Conservation (phyloP, 2,113 vertebrate species). For the Formicarius rufipectus region DNA sequence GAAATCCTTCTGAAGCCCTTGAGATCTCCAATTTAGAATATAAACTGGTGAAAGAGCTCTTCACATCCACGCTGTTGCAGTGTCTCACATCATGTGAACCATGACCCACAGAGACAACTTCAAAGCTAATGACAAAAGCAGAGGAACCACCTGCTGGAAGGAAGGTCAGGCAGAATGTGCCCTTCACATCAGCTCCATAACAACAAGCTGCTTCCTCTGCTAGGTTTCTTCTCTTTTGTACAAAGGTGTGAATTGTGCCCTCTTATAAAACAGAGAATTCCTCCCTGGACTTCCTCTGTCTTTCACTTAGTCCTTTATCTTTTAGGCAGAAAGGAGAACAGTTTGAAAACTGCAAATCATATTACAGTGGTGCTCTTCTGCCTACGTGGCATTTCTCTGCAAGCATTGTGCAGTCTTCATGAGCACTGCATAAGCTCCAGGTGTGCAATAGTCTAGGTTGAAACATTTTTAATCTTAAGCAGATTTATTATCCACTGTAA, state of each 20-base stretch:
- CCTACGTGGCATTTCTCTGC: not conserved
- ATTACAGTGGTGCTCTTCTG: not conserved
- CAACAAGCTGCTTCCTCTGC: not conserved
- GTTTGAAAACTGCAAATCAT: not conserved
- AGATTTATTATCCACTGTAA: not conserved
- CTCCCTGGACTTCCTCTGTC: not conserved
- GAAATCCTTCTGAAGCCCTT: not conserved
- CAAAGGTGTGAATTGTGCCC: not conserved
- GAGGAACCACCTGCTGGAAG: not conserved
- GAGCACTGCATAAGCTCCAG: not conserved
- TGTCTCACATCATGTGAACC: not conserved
- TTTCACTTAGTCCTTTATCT: not conserved
- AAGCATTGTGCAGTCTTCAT: not conserved
- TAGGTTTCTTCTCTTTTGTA: not conserved
- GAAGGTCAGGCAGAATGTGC: not conserved
- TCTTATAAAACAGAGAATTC: not conserved
- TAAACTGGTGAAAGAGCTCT: not conserved
- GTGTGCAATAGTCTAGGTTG: not conserved
- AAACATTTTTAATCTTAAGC: not conserved
- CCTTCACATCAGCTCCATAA: not conserved
- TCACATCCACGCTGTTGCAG: not conserved
- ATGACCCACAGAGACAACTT: not conserved
- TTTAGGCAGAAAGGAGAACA: not conserved
- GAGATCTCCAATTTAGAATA: not conserved
- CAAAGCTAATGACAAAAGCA: not conserved